Conservation (phyloP, 2,888 invertebrate species). For the Nemotelus nigrinus region DNA sequence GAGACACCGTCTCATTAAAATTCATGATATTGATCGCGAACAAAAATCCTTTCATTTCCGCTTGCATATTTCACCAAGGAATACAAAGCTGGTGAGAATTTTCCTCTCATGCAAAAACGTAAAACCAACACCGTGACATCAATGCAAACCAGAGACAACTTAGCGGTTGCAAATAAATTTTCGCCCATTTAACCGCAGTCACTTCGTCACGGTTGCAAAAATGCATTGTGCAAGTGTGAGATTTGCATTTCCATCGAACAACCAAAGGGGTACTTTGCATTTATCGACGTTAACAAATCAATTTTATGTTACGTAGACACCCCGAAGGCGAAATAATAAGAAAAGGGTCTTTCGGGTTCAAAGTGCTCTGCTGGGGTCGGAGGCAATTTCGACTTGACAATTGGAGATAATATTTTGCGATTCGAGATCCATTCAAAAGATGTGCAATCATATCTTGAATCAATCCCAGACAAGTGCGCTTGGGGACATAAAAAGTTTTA, state of each 20-base stretch:
- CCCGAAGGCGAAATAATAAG: background rate
- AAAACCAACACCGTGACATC: too few species aligned
- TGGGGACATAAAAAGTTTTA: background rate
- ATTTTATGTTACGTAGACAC: background rate
- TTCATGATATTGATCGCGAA: too few species aligned
- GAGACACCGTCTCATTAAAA: too few species aligned
- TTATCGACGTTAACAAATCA: slow-evolving; percentile 10
- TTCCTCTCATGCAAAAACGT: too few species aligned
- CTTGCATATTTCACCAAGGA: too few species aligned
- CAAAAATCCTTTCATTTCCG: too few species aligned
- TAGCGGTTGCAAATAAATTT: background rate
- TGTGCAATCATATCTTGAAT: too few species aligned
- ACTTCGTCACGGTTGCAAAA: slow-evolving; percentile 7
- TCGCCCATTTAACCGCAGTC: background rate
- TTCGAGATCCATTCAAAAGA: too few species aligned
- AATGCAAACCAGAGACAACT: too few species aligned
- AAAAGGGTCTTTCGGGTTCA: slow-evolving; percentile 1
- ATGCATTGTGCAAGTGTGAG: slow-evolving; percentile 8
- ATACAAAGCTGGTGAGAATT: too few species aligned
- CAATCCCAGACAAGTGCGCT: background rate
- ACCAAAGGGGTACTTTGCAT: background rate
- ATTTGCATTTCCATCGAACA: slow-evolving; percentile 1
- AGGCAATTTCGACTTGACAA: background rate
- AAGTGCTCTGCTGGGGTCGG: background rate
- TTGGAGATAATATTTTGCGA: too few species aligned